Evolutionary conservation across 2,113 vertebrate species (phyloP).

Genomic region (Gymnarchus niloticus): DNA sequence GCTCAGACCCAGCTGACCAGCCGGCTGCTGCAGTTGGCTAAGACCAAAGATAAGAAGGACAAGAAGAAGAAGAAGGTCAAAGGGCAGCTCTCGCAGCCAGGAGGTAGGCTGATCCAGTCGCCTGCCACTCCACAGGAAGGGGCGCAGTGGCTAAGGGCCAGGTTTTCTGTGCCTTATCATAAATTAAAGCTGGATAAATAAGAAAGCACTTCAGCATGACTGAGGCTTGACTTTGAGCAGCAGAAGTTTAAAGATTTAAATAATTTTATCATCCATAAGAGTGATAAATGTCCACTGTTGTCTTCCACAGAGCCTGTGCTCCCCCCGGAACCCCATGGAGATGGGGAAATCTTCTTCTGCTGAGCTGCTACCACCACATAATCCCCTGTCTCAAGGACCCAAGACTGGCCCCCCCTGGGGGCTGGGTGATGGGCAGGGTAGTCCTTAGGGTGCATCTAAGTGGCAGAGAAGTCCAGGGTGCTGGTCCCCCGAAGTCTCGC

Average conservation of each 20-base stretch:
- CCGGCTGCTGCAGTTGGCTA: conserved; percentile 76
- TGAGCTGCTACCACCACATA: conserved; percentile 25
- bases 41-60: conserved; percentile 82
- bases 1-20: conserved; percentile 58
- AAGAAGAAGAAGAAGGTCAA: conserved; percentile 79
- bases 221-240: not conserved
- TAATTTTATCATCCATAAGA: not conserved
- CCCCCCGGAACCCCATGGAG: conserved; percentile 10
- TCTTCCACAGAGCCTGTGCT: conserved; percentile 25
- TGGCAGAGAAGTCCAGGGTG: not conserved
- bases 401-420: no score
- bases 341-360: conserved; percentile 37
- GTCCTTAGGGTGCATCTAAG: no score
- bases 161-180: no score
- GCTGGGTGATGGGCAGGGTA: no score
- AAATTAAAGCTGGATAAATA: no score
- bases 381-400: not conserved
- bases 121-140: no score
- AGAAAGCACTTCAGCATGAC: not conserved
- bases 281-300: not conserved
- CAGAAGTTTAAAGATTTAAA: not conserved
- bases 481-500: not conserved
- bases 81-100: conserved; percentile 48
- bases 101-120: conserved; percentile 31
- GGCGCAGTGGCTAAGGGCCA: no score